Evolutionary conservation across 92 coral and sea anemone genomes (phyloP), one percentile per base, ranked within the genome.

Genomic region (Siderastrea radians): DNA sequence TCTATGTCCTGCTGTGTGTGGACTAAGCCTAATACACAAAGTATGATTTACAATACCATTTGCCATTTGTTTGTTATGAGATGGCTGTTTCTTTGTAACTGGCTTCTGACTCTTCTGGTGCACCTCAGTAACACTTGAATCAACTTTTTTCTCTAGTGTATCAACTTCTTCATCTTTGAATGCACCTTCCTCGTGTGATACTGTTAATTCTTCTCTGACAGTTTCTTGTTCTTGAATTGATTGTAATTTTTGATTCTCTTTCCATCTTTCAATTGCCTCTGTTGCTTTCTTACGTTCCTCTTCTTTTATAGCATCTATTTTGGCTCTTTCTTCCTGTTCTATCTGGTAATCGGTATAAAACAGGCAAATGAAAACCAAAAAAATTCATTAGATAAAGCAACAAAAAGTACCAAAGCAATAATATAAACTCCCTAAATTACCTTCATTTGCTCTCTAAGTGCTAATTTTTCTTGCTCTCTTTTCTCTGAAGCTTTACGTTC

Each of bases 381-480:
- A 26, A 26, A 26, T 26, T 26, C 38, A 26, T 26, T 26, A 26
- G 38, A 26, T 26, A 26, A 26, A 26, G 38, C 38, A 26, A 0
- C 38, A 26, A 26, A 26, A 26, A 26, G 38, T 26, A 26, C 38
- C 38, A 26, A 26, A 26, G 38, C 38, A 26, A 26, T 26, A 26
- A 26, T 26, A 7, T 61, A 2, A 3, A 61, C 66, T 13, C 3
- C 1, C 3, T 61, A 16, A 8, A 11, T 70, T 59, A 97, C 99
- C 94, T 93, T 92, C 96, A 97, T 97, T 59, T 95, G 99, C 74
- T 97, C 94, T 73, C 93, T 88, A 12, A 97, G 79, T n/a, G 98
- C 97, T 73, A 83, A 80, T 84, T 93, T 90, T 48, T 95, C 99
- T 84, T 97, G 97, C 48, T 95, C 96, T 65, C 99, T 81, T 85